Evolutionary conservation across 2,797 vertebrate genomes (phyloP).

Genomic region (Manis crassicaudata): DNA sequence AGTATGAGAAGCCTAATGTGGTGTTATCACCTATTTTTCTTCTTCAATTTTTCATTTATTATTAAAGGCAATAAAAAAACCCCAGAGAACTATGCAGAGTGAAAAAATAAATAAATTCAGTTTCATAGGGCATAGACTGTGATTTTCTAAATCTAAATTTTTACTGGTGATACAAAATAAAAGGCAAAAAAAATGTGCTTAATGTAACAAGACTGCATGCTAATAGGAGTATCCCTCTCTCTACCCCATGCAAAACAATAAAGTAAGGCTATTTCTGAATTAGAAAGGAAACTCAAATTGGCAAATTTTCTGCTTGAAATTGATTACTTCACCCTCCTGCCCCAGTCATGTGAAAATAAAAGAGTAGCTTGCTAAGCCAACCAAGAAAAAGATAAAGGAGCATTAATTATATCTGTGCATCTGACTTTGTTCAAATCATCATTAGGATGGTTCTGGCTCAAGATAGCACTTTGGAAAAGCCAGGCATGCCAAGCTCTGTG

Average conservation of each 20-base stretch:
- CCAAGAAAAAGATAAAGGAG: background rate
- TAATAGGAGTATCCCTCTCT: background rate
- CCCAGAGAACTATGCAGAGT: background rate
- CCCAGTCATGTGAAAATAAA: background rate
- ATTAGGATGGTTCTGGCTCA: background rate
- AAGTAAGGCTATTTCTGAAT: conserved; percentile 15
- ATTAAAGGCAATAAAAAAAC: conserved; percentile 20
- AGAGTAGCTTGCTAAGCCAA: background rate
- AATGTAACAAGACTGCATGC: background rate
- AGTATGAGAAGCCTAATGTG: background rate
- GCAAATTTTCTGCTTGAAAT: conserved; percentile 36
- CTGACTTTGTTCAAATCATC: background rate
- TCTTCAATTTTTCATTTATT: background rate
- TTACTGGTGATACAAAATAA: conserved; percentile 40
- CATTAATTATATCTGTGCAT: background rate
- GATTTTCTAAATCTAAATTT: conserved; percentile 22
- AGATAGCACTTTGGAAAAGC: background rate
- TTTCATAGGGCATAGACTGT: background rate
- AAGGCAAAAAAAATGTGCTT: background rate
- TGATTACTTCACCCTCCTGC: background rate
- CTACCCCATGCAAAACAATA: background rate
- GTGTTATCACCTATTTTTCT: conserved; percentile 24
- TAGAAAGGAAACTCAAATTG: conserved; percentile 43
- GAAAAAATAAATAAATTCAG: background rate
- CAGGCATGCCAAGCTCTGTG: background rate